Evolutionary conservation across 1,140 invertebrate species (phyloP), one percentile per base, ranked within the genome.

Genomic region (Pseudomyrmex concolor): DNA sequence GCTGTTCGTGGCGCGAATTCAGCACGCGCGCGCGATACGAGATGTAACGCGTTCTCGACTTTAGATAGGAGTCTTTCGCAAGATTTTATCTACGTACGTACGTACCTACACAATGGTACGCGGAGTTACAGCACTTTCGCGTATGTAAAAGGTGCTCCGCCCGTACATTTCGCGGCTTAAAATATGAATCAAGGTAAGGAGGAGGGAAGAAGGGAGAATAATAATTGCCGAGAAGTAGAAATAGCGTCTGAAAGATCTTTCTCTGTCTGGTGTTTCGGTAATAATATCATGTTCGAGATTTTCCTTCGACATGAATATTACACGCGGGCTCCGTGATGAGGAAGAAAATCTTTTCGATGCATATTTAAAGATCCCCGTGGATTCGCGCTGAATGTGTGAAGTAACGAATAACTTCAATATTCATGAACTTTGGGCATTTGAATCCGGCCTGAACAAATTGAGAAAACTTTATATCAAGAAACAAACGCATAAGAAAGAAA

Each of bases 401-500:
- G 17, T 82, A 60, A 73, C 70, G 70, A 76, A 17, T 72, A 43
- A 66, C 70, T 82, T 73, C 25, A 71, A 82, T 72, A 82, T 73
- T 73, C 78, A 73, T 82, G 57, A 72, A 54, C 59, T 51, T 73
- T 62, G 12, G 22, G 0, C n/a, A 34, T 70, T 82, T 51, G 34
- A 70, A 85, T 63, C 34, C 22, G 70, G 25, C n/a, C 60, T 63
- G 51, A 70, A 81, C 50, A 73, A 72, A 78, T 78, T 51, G 81
- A 81, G 62, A 34, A 25, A 45, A 70, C 34, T 66, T 64, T 50
- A 70, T 22, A 72, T 50, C 13, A 59, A 72, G 70, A 59, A 60
- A 54, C 78, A 82, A 72, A 62, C 54, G 22, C n/a, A 66, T 67
- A 43, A 84, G 43, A 62, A 70, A 68, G 64, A 57, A 55, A 12